Base-by-base conservation (phyloP, 2,888 invertebrate species). In the Dorcus hopei region DNA sequence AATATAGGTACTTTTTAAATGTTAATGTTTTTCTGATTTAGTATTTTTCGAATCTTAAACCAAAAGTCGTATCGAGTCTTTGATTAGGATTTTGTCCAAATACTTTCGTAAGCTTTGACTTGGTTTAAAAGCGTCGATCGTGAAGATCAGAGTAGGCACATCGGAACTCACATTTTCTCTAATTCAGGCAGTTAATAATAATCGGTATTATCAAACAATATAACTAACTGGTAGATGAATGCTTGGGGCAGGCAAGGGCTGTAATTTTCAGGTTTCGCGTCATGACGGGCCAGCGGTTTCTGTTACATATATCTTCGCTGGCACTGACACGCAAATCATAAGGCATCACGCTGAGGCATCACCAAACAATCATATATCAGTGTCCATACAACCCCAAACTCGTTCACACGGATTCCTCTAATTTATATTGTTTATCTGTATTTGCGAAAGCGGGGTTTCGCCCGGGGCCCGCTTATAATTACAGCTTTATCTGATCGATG, bases 261-360 rank as follows among this genome's bases (percentile, higher is more conserved):
- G 45, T 45, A 45, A 45, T 45, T 45, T 45, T 45, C 45, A 45
- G 45, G 45, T 45, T 33, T 45, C 45, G 41, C 41, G 41, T 41
- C 41, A 45, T 45, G 45, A 11, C 45, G 45, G 45, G 16, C 48
- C 26, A 19, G 38, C 38, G 49, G 49, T 49, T 49, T 26, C 49
- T 26, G 26, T 62, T 65, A 62, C 67, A 69, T 69, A 69, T 66
- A 69, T 69, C 66, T 69, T 68, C 57, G 43, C 49, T 60, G 62
- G 64, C 67, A 66, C 65, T 68, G 69, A 69, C 69, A 65, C 65
- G 65, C 63, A 69, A 69, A 69, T 69, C 68, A 69, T 65, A 69
- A 64, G 64, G 66, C 65, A 61, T 64, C 63, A 61, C 57, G 59
- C 62, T 57, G 57, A 57, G 57, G 59, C 61, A 60, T 61, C 59